A percentile compares a stretch with the other conserved stretches of the same genome.
Conservation (phyloP, 2,888 invertebrate genomes). For the Hemaris fuciformis region DNA sequence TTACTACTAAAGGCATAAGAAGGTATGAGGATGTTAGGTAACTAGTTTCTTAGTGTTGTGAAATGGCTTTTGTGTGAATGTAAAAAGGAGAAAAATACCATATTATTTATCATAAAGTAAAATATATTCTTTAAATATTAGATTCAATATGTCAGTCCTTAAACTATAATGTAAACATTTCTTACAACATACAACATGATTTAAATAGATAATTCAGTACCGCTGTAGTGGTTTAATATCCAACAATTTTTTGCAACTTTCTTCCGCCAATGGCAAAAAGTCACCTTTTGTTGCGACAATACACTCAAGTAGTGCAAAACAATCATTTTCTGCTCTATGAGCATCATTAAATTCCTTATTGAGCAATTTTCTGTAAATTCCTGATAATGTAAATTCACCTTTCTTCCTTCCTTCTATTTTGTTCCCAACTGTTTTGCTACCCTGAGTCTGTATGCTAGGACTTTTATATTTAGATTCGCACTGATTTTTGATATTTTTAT, state of each 20-base stretch:
- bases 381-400: constrained; percentile 70
- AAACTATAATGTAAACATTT: neutral
- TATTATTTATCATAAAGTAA: no score
- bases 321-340: constrained; percentile 87
- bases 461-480: neutral
- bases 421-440: neutral
- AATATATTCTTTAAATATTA: no score
- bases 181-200: neutral
- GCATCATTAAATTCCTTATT: constrained; percentile 63
- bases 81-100: no score
- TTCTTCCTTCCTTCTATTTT: constrained; percentile 9
- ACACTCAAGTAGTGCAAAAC: constrained; percentile 83
- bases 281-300: constrained; percentile 77
- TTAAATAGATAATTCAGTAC: neutral
- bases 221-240: constrained; percentile 48
- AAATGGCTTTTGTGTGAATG: no score
- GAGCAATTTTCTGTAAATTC: constrained; percentile 80
- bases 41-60: no score
- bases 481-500: constrained; percentile 12
- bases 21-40: no score
- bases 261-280: constrained; percentile 81
- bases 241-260: constrained; percentile 43
- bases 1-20: no score
- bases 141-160: neutral
- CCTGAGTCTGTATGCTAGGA: neutral